Conservation (phyloP, 2,888 invertebrate species). For the Leptinotarsa juncta region DNA sequence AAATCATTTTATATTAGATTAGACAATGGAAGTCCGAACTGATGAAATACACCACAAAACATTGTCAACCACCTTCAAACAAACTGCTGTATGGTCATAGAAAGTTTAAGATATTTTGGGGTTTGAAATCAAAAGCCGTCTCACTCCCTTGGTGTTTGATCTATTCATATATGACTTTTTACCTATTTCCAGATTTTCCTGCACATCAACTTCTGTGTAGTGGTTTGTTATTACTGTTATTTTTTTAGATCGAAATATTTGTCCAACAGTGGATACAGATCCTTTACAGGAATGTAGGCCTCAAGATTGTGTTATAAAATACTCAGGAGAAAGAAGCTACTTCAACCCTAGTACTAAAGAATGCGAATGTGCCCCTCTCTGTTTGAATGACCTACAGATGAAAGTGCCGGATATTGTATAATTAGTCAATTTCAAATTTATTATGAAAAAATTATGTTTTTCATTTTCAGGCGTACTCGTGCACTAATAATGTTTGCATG, state of each 20-base stretch:
- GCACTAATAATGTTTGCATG: slow-evolving; percentile 62
- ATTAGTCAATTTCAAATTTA: background rate
- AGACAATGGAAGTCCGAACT: too few species aligned
- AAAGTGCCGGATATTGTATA: slow-evolving; percentile 34
- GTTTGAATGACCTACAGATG: slow-evolving; percentile 56
- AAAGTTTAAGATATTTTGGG: too few species aligned
- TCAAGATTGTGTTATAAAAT: slow-evolving; percentile 69
- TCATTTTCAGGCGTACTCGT: slow-evolving; percentile 60
- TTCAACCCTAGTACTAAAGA: slow-evolving; percentile 63
- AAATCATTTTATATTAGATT: too few species aligned
- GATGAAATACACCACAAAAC: too few species aligned
- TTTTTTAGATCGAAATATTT: slow-evolving; percentile 44
- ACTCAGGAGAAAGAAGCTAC: slow-evolving; percentile 68
- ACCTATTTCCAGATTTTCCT: background rate
- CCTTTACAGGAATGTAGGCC: slow-evolving; percentile 67
- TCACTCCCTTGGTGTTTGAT: too few species aligned
- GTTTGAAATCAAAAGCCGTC: too few species aligned
- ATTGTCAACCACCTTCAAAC: too few species aligned
- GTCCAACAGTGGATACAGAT: slow-evolving; percentile 65
- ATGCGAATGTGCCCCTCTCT: slow-evolving; percentile 63
- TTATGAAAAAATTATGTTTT: slow-evolving; percentile 4
- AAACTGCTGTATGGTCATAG: too few species aligned
- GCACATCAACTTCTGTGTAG: too few species aligned
- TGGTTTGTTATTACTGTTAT: background rate
- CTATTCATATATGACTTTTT: too few species aligned